phyloP scores from a whole-genome alignment of 2,888 invertebrate species.

The Eilema sororculum region DNA sequence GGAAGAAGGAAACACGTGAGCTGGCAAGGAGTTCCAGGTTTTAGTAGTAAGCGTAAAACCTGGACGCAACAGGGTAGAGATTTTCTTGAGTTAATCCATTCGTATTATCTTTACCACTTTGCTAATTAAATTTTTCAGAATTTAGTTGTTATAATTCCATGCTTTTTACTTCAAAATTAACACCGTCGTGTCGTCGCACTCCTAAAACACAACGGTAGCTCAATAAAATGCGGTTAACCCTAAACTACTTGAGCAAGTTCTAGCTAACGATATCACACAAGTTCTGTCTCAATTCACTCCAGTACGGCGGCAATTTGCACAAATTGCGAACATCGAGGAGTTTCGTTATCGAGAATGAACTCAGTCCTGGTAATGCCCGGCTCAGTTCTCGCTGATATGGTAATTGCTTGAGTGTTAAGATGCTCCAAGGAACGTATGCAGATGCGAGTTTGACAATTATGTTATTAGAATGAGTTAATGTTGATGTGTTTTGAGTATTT shows the following conservation, averaged over 20 bases:
- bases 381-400: conserved; percentile 44
- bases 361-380: conserved; percentile 36
- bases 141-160: background rate
- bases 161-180: background rate
- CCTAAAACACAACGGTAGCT: conserved; percentile 25
- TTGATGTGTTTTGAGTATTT: conserved; percentile 18
- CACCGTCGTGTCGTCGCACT: background rate
- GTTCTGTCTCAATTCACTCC: conserved; percentile 66
- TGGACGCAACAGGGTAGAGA: no score
- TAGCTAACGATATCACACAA: conserved; percentile 67
- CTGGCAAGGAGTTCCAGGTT: no score
- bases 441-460: conserved; percentile 20
- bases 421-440: conserved; percentile 26
- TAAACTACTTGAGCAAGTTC: conserved; percentile 54
- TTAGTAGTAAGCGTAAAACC: no score
- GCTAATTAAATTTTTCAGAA: background rate
- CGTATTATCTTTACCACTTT: background rate
- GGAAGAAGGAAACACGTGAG: no score
- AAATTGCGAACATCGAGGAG: conserved; percentile 70
- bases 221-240: conserved; percentile 46
- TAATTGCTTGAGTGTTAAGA: conserved; percentile 54
- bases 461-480: conserved; percentile 21
- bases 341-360: conserved; percentile 61
- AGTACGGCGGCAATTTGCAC: conserved; percentile 71
- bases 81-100: no score